Base-by-base conservation (phyloP, 2,113 vertebrate species). In the Falco punctatus region DNA sequence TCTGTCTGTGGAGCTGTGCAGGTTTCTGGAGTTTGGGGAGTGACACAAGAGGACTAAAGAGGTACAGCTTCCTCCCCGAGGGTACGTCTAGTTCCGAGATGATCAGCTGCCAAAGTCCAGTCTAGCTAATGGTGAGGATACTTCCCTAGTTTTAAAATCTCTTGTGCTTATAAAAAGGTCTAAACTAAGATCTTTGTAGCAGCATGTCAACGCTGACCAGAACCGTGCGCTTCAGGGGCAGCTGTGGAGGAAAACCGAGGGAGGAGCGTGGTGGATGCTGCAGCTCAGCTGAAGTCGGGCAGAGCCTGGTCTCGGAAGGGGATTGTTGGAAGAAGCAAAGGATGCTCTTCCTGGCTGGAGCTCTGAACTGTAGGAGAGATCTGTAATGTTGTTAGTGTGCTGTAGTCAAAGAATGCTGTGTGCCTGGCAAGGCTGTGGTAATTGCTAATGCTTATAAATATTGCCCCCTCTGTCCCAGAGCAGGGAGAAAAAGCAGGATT, bases 221-320 rank as follows among this genome's bases (percentile, higher is more conserved):
- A 85, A 9, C 27, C 9, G 1, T 2, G 18, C 16, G 3, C 44
- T 27, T 27, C 0, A 0, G 48, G 32, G 19, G 24, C 51, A 79
- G 85, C 38, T 11, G 48, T 0, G 0, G 52, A 72, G 46, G 35
- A 57, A 5, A 38, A 46, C 7, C 11, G 14, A 5, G 52, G 6
- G 65, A 44, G 57, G 22, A 67, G 42, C 0, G 0, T 65, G 52
- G 13, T 80, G 40, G 58, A 33, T 69, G 71, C 24, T 80, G 58
- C 44, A 19, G 30, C 20, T 86, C 11, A 48, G 33, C 55, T 64
- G 0, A 69, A 66, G 55, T 52, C 30, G 7, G 48, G 23, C 38
- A 66, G 52, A 71, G 21, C 57, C 21, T 49, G 18, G 13, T 13
- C n/a, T 48, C n/a, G 4, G 0, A 58, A 78, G 40, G 12, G 38